Evolutionary conservation across 2,888 invertebrate species (phyloP), one percentile per base, ranked within the genome.

Genomic region (Eueremaeus valkanovi): DNA sequence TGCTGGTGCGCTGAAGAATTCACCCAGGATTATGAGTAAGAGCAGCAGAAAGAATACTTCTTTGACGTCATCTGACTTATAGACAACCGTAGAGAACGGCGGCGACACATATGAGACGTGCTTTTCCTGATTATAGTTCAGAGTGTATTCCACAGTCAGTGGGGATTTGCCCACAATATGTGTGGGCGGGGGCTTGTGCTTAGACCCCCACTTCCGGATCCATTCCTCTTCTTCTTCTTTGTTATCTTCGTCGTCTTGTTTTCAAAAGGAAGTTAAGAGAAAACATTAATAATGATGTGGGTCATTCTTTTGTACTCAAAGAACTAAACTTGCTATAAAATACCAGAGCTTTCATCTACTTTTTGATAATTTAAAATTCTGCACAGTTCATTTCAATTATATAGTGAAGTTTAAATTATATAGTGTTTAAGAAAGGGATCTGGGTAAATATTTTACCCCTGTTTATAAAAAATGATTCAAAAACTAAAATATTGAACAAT

Each of bases 1-100:
- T 49, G 96, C 95, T 0, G 97, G 97, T 0, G 96, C 94, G 81
- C 93, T 92, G 85, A 98, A 96, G 86, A 98, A 98, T 85, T 99
- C 99, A 0, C 98, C 98, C 75, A 98, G 91, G 36, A 96, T 89
- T 18, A 99, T 93, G 74, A 99, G 87, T 66, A 99, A 86, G 74
- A 98, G 86, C 55, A 99, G 87, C 49, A 98, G 87, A 85, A 98
- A 94, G 87, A 99, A 99, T 0, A 95, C 93, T 85, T 94, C 93
- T 84, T 95, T 92, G 36, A 99, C 95, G 82, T 95, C 96, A 82
- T 89, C 86, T 78, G 87, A 84, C 76, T 90, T 88, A 85, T 97
- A 99, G 40, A 97, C 95, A 81, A 97, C 92, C 76, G 91, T 92
- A 75, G 94, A 94, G 85, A 94, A 96, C 74, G 92, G 89, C 6